Evolutionary conservation across 2,888 invertebrate species (phyloP), one percentile per base, ranked within the genome.

Genomic region (Nezara viridula): DNA sequence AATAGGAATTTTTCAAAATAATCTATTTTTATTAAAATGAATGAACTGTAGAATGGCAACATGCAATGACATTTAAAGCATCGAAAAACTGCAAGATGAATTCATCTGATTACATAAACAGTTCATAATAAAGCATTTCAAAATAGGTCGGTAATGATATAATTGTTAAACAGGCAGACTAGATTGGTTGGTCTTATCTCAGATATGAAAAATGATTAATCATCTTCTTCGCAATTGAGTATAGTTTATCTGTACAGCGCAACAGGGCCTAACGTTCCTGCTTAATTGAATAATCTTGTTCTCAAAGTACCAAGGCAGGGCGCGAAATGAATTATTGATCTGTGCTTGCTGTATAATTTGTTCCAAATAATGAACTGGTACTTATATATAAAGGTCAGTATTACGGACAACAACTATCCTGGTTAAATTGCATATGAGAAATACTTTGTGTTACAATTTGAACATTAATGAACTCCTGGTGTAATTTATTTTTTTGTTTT

Each of bases 231-330:
- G 27, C 32, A 32, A 32, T 32, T 66, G 16, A 32, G 32, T 16
- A 32, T 66, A 66, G 27, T 32, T 32, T 16, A 66, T 66, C 66
- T 66, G 66, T 32, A 27, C 27, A 16, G 66, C 32, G 27, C 32
- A 66, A 66, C 66, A 32, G 32, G 5, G 6, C 32, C 32, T 1
- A 66, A 32, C 32, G 32, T 66, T 32, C 66, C 14, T 32, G 16
- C 27, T 16, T 66, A 66, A 66, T 66, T 66, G 66, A 66, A 66
- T 66, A 66, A 66, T 66, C 66, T 66, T 66, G 66, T 66, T 16
- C 32, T 66, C 16, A 66, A 66, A 32, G 66, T 10, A 66, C 12
- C 32, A 16, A 10, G 14, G 27, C 66, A 32, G 6, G 66, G 12
- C 32, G 32, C 16, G 16, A 32, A 32, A 27, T 66, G 66, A 66